Base-by-base conservation (phyloP, 2,113 vertebrate species). In the Regulus satrapa region DNA sequence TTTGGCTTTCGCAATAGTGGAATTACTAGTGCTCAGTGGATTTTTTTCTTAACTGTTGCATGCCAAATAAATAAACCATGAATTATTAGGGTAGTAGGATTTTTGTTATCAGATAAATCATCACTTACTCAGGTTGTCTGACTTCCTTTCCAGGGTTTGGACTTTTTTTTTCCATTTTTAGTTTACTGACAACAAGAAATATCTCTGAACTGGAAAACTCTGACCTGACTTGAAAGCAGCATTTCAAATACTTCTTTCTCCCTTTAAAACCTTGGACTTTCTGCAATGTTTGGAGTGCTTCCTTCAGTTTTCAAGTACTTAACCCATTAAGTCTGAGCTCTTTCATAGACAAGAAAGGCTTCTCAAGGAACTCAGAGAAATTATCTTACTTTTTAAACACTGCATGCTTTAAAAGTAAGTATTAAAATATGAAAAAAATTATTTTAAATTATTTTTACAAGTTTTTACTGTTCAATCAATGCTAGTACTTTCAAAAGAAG, bases 71-170 rank as follows among this genome's bases (percentile, higher is more conserved):
- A 95, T 82, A 97, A 96, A 85, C 77, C 73, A 81, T 87, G 64
- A 93, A 89, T 81, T 46, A 95, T 13, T 68, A 49, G 41, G 34
- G 38, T 73, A 81, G 89, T 18, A 74, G 69, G 80, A 89, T 62
- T 92, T 88, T 58, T 82, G 76, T 81, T 91, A 94, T 92, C 93
- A 87, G 58, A 91, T 91, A 96, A 92, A 93, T 94, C 75, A 93
- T 29, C 75, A 55, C 58, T 76, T 85, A 78, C 84, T 87, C 76
- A 79, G 68, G 68, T 76, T 75, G 49, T 91, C 71, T 51, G 45
- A 66, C 43, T 88, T 84, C 68, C 54, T 66, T 78, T 87, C 51
- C 58, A 76, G 49, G 8, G 7, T 56, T 64, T 74, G 71, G 26
- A 52, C n/a, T 34, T 85, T 76, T 51, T 32, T 34, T 89, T 89